phyloP scores from a whole-genome alignment of 2,113 vertebrate species.

The Oceanodroma tethys region DNA sequence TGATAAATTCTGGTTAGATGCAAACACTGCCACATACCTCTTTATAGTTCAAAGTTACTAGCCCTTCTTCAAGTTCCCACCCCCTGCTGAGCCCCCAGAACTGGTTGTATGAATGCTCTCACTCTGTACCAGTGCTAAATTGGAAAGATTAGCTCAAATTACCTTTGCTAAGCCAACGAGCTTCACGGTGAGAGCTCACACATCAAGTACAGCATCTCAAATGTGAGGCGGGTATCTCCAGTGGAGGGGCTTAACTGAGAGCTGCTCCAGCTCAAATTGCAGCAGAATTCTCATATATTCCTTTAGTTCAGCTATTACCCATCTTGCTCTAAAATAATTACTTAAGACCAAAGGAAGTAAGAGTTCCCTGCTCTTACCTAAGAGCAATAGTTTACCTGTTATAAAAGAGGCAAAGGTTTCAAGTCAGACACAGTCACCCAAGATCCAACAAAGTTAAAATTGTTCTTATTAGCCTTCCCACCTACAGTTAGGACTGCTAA shows the following conservation, averaged over 20 bases:
- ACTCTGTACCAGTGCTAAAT: constrained; percentile 8
- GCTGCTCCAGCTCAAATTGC: background rate
- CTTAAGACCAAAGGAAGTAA: background rate
- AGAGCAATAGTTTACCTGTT: background rate
- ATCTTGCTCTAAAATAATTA: background rate
- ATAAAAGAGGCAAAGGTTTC: background rate
- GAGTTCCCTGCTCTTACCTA: background rate
- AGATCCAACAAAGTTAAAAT: background rate
- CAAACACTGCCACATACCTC: background rate
- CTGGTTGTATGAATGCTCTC: background rate
- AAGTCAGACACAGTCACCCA: background rate
- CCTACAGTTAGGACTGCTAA: background rate
- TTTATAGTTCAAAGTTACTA: background rate
- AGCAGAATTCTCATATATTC: background rate
- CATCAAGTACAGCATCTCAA: background rate
- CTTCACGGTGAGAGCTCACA: background rate
- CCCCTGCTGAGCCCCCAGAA: background rate
- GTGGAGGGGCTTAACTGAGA: background rate
- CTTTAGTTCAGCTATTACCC: background rate
- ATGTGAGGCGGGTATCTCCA: background rate
- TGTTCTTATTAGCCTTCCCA: background rate
- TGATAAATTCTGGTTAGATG: background rate
- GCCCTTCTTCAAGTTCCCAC: background rate
- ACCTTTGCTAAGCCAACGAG: background rate
- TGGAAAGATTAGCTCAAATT: constrained; percentile 37